These are phyloP conservation scores for Ctena decussata DNA, from an alignment of 2,888 invertebrate genomes.

Conservation along the genomic window DNA sequence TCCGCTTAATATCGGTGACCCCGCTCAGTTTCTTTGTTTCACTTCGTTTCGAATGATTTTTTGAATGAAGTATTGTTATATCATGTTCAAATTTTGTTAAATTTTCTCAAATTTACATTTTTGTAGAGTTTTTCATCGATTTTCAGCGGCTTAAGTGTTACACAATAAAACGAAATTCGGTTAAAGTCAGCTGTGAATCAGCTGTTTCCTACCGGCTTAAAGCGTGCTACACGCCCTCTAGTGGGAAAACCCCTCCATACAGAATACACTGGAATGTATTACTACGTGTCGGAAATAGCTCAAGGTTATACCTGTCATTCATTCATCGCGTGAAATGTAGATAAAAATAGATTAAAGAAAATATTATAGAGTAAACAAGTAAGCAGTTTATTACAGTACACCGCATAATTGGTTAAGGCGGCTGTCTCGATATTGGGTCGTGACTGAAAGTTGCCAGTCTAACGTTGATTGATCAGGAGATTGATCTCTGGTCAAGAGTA, in stretches of 20 bases:
- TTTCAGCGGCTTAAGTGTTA: background rate
- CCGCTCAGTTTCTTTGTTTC: conserved; percentile 8
- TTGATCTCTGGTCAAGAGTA: too few species aligned
- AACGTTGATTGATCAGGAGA: too few species aligned
- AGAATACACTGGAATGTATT: background rate
- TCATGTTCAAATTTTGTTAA: background rate
- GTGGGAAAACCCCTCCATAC: conserved; percentile 51
- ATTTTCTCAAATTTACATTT: background rate
- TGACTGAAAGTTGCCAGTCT: too few species aligned
- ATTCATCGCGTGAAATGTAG: conserved; percentile 36
- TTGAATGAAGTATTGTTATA: conserved; percentile 2
- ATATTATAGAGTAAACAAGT: background rate
- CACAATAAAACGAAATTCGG: conserved; percentile 51
- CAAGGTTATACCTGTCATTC: conserved; percentile 45
- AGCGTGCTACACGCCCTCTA: conserved; percentile 50
- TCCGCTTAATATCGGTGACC: conserved; percentile 31
- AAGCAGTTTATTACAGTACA: background rate
- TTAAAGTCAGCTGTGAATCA: conserved; percentile 68
- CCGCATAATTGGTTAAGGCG: background rate
- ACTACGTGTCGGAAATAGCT: conserved; percentile 21
- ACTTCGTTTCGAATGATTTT: background rate
- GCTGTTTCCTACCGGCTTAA: conserved; percentile 57
- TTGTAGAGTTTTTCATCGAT: background rate
- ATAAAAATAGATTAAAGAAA: conserved; percentile 16
- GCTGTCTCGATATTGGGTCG: background rate